Evolutionary conservation across 2,113 vertebrate genomes (phyloP).

Genomic region (Semnornis frantzii): DNA sequence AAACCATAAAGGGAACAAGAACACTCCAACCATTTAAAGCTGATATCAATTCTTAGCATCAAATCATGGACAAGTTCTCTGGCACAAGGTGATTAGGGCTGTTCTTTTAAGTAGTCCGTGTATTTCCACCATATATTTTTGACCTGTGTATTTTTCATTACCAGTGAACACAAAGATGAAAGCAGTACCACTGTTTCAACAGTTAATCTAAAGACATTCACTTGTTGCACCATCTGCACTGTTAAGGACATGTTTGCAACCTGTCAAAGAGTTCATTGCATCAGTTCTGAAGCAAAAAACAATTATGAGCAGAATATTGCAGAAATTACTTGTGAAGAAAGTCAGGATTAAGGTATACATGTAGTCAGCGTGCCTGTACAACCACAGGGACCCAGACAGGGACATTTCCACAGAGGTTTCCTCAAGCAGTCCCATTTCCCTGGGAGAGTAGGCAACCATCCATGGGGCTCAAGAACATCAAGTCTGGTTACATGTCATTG

Average conservation of each 20-base stretch:
- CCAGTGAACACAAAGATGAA: neutral
- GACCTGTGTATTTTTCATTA: neutral
- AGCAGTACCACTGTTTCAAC: conserved; percentile 14
- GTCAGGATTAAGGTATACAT: neutral
- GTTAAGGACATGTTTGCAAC: conserved; percentile 25
- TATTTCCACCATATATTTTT: neutral
- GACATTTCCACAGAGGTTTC: neutral
- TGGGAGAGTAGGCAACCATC: neutral
- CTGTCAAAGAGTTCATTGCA: conserved; percentile 5
- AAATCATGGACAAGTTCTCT: neutral
- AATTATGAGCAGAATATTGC: neutral
- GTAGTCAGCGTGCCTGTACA: neutral
- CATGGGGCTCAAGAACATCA: neutral
- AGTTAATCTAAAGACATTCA: conserved; percentile 32
- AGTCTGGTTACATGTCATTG: neutral
- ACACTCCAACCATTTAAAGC: neutral
- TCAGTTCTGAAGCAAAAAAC: neutral
- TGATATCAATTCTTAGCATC: neutral
- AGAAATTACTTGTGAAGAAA: neutral
- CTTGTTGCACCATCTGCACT: conserved; percentile 34
- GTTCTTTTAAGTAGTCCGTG: neutral
- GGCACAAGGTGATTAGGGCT: neutral
- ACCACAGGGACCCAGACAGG: neutral
- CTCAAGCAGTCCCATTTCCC: neutral
- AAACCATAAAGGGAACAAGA: neutral